Percentiles rank a stretch among this genome's conserved stretches.
Conservation (phyloP, 1,140 invertebrate genomes). For the Popillia japonica region DNA sequence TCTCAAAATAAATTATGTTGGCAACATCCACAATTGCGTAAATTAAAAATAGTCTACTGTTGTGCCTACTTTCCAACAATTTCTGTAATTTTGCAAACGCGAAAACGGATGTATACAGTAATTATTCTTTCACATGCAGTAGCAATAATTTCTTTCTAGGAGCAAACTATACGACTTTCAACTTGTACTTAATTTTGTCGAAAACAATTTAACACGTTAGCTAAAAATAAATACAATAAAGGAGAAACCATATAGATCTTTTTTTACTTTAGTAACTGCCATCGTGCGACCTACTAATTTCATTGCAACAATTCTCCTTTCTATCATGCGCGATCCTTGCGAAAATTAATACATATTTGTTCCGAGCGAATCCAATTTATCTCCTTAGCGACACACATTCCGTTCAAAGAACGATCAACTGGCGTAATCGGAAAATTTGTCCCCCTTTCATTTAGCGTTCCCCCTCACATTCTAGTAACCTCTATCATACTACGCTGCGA, state of each 20-base stretch:
- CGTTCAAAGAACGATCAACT: constrained; percentile 17
- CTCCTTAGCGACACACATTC: constrained; percentile 38
- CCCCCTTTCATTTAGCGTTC: neutral
- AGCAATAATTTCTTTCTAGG: neutral
- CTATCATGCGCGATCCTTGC: neutral
- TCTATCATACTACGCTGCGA: neutral
- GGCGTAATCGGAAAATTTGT: constrained; percentile 37
- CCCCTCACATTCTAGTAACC: neutral
- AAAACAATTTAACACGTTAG: constrained; percentile 20
- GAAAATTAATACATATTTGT: constrained; percentile 37
- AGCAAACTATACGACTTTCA: neutral
- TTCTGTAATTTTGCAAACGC: too few relatives aligned
- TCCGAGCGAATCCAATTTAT: constrained; percentile 37
- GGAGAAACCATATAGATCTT: neutral
- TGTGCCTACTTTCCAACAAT: too few relatives aligned
- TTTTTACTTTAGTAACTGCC: neutral
- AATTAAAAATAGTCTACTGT: too few relatives aligned
- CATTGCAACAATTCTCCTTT: constrained; percentile 14
- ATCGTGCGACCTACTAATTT: neutral
- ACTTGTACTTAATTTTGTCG: neutral
- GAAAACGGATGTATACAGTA: too few relatives aligned
- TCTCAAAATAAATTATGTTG: too few relatives aligned
- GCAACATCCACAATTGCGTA: too few relatives aligned
- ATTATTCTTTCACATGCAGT: too few relatives aligned
- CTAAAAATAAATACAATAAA: constrained; percentile 2